Percentiles rank a stretch among this genome's conserved stretches.
Conservation (phyloP, 2,113 vertebrate species). For the Trinectes maculatus region DNA sequence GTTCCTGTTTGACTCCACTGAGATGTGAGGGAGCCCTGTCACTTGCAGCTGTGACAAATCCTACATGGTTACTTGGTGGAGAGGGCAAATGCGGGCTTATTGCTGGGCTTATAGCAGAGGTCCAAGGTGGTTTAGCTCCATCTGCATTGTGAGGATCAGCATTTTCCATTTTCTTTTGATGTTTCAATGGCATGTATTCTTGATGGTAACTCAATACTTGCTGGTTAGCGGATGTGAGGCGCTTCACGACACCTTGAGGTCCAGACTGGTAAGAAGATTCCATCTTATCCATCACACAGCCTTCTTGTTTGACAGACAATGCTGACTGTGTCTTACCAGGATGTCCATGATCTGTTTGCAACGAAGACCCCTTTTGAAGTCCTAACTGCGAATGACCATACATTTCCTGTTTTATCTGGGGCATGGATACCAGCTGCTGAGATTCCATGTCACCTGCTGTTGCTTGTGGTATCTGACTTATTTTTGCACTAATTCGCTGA, state of each 20-base stretch:
- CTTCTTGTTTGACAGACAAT: constrained; percentile 89
- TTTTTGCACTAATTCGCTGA: constrained; percentile 94
- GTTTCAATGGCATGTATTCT: constrained; percentile 85
- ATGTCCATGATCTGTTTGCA: constrained; percentile 86
- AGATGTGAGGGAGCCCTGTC: constrained; percentile 88
- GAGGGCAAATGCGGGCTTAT: constrained; percentile 92
- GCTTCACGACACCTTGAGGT: constrained; percentile 89
- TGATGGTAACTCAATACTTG: constrained; percentile 89
- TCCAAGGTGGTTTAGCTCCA: constrained; percentile 86
- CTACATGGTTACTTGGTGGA: constrained; percentile 89
- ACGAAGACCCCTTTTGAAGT: constrained; percentile 83
- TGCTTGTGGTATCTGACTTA: constrained; percentile 96
- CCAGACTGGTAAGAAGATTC: constrained; percentile 86
- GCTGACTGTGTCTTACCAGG: constrained; percentile 86
- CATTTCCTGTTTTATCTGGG: constrained; percentile 93
- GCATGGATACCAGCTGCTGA: constrained; percentile 94
- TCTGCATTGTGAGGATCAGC: constrained; percentile 87
- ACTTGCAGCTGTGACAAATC: constrained; percentile 82
- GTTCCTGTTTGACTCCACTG: constrained; percentile 86
- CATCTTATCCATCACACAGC: constrained; percentile 82
- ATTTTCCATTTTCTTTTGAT: constrained; percentile 88
- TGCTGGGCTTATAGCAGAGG: constrained; percentile 88
- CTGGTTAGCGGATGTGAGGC: constrained; percentile 85
- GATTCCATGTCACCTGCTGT: constrained; percentile 95
- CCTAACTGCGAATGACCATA: constrained; percentile 86